These are phyloP conservation scores for Glaucidium brasilianum DNA, from an alignment of 2,113 vertebrate species.

Conservation along the genomic window DNA sequence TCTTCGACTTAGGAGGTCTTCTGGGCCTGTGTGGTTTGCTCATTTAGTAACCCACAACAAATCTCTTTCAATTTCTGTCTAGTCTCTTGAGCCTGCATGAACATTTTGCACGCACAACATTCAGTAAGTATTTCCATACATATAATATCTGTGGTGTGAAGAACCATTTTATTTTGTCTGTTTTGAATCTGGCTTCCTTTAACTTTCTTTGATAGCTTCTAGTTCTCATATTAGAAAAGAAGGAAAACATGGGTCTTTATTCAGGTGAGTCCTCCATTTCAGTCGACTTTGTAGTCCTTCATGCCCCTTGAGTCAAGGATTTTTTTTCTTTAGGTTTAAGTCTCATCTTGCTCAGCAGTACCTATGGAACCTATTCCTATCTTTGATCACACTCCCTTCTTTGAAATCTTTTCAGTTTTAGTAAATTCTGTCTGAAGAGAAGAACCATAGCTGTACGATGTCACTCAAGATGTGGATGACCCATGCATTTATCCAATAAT, in stretches of 20 bases:
- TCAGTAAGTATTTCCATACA: background rate
- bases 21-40: background rate
- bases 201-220: background rate
- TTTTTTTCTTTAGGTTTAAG: background rate
- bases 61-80: background rate
- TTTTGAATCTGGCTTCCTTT: background rate
- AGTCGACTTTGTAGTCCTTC: background rate
- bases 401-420: background rate
- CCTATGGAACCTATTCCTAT: background rate
- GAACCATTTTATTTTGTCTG: background rate
- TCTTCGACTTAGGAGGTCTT: background rate
- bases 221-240: background rate
- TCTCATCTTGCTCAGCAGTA: background rate
- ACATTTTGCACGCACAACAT: background rate
- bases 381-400: background rate
- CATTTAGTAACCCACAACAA: background rate
- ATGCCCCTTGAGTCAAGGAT: background rate
- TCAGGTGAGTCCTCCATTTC: background rate
- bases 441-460: background rate
- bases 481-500: background rate
- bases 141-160: background rate
- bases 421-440: background rate
- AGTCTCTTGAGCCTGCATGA: background rate
- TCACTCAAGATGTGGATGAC: fast-evolving
- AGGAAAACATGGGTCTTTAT: background rate